These are phyloP conservation scores for Stegodyphus dumicola DNA, from an alignment of 1,140 invertebrate genomes.

Conservation along the genomic window DNA sequence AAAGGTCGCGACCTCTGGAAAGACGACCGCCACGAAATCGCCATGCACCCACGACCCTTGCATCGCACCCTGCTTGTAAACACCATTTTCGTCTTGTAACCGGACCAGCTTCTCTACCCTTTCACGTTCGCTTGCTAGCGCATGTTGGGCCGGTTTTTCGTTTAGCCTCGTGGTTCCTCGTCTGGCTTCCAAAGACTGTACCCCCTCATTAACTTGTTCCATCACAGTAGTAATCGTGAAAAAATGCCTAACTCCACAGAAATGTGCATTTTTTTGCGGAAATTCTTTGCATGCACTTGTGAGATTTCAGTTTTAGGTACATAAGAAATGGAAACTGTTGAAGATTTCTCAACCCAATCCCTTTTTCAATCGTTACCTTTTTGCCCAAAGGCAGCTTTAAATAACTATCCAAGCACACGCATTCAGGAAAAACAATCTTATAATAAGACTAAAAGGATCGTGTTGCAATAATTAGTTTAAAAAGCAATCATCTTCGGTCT, in stretches of 20 bases:
- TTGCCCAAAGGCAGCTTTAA: no score
- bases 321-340: no score
- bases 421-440: no score
- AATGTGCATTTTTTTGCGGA: neutral
- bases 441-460: no score
- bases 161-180: neutral
- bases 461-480: no score
- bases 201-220: slow-evolving; percentile 12
- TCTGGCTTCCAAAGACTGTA: neutral
- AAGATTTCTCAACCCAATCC: no score
- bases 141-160: neutral
- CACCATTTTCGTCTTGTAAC: slow-evolving; percentile 20
- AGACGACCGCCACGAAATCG: slow-evolving; percentile 24
- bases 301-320: no score
- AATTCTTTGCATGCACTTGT: no score
- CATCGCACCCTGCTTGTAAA: slow-evolving; percentile 42
- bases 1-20: neutral
- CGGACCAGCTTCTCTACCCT: neutral
- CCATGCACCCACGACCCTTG: slow-evolving; percentile 27
- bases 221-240: slow-evolving; percentile 43
- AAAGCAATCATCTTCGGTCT: no score
- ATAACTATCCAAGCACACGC: no score
- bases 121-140: neutral
- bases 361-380: no score
- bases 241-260: slow-evolving; percentile 16